Percentiles rank a stretch among this genome's conserved stretches.
These are phyloP conservation scores for Drosophila ironensis DNA, from an alignment of 1,140 invertebrate species.

Conservation along the genomic window DNA sequence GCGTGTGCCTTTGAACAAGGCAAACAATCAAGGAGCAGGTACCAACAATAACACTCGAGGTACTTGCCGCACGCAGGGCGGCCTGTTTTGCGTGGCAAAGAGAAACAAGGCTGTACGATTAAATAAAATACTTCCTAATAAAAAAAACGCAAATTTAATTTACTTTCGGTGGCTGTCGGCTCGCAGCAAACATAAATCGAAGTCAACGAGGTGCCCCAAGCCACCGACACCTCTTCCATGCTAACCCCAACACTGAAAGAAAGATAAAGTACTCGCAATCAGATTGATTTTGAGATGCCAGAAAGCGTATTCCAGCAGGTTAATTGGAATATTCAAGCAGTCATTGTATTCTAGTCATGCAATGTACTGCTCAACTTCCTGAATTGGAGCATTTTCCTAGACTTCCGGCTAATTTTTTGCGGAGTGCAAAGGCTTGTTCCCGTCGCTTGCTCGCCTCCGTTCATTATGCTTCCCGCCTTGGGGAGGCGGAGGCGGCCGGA, in stretches of 20 bases:
- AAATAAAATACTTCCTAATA: constrained; percentile 74
- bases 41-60: constrained; percentile 34
- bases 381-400: too few species aligned
- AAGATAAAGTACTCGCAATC: not conserved
- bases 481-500: constrained; percentile 20
- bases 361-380: too few species aligned
- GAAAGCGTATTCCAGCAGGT: too few species aligned
- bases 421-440: not conserved
- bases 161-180: constrained; percentile 37
- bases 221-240: not conserved
- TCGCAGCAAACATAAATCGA: constrained; percentile 46
- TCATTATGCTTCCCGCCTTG: constrained; percentile 8
- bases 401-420: not conserved
- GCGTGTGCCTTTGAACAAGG: constrained; percentile 29
- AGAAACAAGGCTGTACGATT: constrained; percentile 55
- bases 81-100: constrained; percentile 6
- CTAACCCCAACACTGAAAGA: not conserved
- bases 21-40: constrained; percentile 35
- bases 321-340: too few species aligned
- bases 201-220: constrained; percentile 38
- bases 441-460: constrained; percentile 10
- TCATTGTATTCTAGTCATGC: too few species aligned
- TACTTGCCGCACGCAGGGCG: not conserved
- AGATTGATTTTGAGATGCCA: too few species aligned
- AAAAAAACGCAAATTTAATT: constrained; percentile 56